Base-by-base conservation (phyloP, 2,797 vertebrate species). In the Acrossocheilus fasciatus region DNA sequence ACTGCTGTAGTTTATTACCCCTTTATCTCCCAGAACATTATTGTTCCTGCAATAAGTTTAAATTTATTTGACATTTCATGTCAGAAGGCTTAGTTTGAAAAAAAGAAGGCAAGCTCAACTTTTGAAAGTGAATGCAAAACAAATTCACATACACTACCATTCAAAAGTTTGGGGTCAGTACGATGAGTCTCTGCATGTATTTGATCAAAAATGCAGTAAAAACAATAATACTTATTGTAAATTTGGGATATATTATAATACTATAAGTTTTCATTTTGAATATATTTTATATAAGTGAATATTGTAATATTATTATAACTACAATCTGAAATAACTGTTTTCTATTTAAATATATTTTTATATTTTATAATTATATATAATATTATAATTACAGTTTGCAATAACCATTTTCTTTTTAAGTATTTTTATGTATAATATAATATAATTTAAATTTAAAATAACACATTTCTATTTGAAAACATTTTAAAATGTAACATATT, bases 1-100 rank as follows among this genome's bases (percentile, higher is more conserved):
- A 7, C 26, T 59, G 23, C 36, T 83, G 54, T 9, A 50, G 41
- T 75, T 83, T 83, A 83, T 75, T 75, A 75, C 54, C 8, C 20
- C 41, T 82, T 81, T 81, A 74, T 45, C 54, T 62, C 11, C 0
- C 41, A 17, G 54, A 47, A 17, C 72, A 75, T 39, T n/a, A 43
- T 75, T 83, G 43, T 64, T 64, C 26, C 82, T 64, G 20, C 26
- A 26, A 26, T 26, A 36, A 18, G 66, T 68, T 70, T 81, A 39
- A 39, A 39, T 81, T 52, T 12, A 30, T 47, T 20, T 17, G 5
- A n/a, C n/a, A 39, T 69, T 70, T 54, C 12, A 20, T 11, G 20
- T 70, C 45, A 34, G 6, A 70, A 70, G 66, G 26, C 34, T 41
- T 8, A 0, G 34, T 18, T 54, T 20, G 4, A 54, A 36, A 68